phyloP scores from a whole-genome alignment of 1,140 invertebrate species.

The Pseudomyrmex gracilis region DNA sequence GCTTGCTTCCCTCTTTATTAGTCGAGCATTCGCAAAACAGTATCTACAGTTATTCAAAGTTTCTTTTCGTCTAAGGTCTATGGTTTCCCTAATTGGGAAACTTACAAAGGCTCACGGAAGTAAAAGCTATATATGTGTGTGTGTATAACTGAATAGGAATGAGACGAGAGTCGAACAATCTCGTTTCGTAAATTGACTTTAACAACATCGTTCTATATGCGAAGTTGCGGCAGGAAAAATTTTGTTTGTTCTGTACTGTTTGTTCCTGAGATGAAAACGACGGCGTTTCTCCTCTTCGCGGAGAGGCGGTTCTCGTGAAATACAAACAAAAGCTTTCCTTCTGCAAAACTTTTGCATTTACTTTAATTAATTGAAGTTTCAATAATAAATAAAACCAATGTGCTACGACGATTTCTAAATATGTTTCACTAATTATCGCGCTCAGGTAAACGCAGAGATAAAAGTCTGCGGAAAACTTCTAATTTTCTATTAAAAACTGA shows the following conservation, averaged over 20 bases:
- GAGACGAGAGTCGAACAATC: not conserved
- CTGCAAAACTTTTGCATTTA: conserved; percentile 34
- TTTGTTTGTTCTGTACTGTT: conserved; percentile 6
- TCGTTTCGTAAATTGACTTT: conserved; percentile 39
- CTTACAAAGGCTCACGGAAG: conserved; percentile 39
- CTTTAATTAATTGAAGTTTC: not conserved
- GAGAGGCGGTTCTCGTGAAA: conserved; percentile 10
- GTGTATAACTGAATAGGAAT: not conserved
- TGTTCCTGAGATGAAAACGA: conserved; percentile 7
- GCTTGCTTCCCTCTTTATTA: conserved; percentile 83
- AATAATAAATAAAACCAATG: conserved; percentile 19
- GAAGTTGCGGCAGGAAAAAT: conserved; percentile 41
- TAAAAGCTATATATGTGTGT: conserved; percentile 7
- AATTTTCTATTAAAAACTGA: conserved; percentile 40
- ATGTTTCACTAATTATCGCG: not conserved
- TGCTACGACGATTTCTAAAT: not conserved
- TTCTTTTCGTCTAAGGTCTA: conserved; percentile 50
- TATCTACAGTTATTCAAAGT: conserved; percentile 65
- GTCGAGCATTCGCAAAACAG: conserved; percentile 86
- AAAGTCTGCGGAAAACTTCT: conserved; percentile 25
- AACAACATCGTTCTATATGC: conserved; percentile 33
- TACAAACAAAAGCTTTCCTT: conserved; percentile 31
- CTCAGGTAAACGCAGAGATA: conserved; percentile 7
- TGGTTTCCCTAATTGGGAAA: conserved; percentile 57
- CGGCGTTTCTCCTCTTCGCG: not conserved